Evolutionary conservation across 2,888 invertebrate species (phyloP).

Genomic region (Creontiades dilutus): DNA sequence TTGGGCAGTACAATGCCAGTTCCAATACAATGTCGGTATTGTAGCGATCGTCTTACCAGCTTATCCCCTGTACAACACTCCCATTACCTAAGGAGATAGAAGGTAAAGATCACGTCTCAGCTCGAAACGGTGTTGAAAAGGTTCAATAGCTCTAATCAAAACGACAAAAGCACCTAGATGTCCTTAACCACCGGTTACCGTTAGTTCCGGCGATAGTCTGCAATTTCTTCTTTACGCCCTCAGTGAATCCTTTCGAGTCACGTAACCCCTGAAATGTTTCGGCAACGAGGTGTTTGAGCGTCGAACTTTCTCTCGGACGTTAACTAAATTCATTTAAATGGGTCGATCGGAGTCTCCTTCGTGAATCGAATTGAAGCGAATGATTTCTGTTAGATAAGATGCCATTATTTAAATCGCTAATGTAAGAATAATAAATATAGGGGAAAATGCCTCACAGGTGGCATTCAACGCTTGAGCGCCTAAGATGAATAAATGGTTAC

Average conservation of each 20-base stretch:
- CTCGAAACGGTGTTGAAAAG: no score
- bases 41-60: no score
- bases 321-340: constrained; percentile 15
- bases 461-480: background rate
- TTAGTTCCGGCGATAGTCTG: background rate
- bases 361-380: constrained; percentile 9
- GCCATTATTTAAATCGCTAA: constrained; percentile 20
- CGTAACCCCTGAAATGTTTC: background rate
- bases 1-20: no score
- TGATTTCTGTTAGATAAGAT: constrained; percentile 15
- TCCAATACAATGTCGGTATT: no score
- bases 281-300: background rate
- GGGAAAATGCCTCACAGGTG: background rate
- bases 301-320: background rate
- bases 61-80: no score
- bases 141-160: no score
- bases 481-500: no score
- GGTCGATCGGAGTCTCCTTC: background rate
- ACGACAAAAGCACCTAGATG: no score
- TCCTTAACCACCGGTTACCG: background rate
- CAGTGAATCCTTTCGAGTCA: background rate
- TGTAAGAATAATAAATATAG: background rate
- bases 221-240: constrained; percentile 12
- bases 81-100: no score
- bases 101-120: no score